A percentile compares a stretch with the other conserved stretches of the same genome.
These are phyloP conservation scores for Nemapogon koenigi DNA, from an alignment of 2,888 invertebrate species.

Conservation along the genomic window DNA sequence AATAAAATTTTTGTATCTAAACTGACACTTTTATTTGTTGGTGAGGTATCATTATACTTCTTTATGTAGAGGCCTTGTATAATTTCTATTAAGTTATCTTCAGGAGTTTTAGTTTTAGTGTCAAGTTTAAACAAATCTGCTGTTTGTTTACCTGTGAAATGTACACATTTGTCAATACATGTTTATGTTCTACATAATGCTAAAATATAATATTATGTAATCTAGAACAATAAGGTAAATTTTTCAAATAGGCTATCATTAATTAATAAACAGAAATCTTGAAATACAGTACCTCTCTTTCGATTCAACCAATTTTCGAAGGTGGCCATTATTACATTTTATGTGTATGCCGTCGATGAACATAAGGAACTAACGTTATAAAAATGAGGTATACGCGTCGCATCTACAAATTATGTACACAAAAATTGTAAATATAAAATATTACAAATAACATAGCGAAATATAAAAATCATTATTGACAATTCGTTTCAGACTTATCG, in stretches of 20 bases:
- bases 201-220: not conserved
- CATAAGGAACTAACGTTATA: conserved; percentile 9
- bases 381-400: conserved; percentile 4
- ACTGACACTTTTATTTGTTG: conserved; percentile 38
- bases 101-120: conserved; percentile 60
- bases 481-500: conserved; percentile 11
- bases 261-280: conserved; percentile 11
- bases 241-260: too few relatives aligned
- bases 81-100: conserved; percentile 70
- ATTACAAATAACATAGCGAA: conserved; percentile 10
- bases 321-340: conserved; percentile 56
- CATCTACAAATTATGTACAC: conserved; percentile 10
- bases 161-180: conserved; percentile 6
- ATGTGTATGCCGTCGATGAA: conserved; percentile 17
- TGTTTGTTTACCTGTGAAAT: conserved; percentile 57
- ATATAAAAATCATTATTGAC: conserved; percentile 15
- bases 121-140: conserved; percentile 72
- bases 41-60: conserved; percentile 48
- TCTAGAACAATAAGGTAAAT: too few relatives aligned
- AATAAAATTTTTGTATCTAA: conserved; percentile 45
- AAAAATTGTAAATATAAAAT: conserved; percentile 1
- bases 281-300: conserved; percentile 44
- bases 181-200: not conserved
- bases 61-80: conserved; percentile 65
- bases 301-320: conserved; percentile 56